phyloP scores from a whole-genome alignment of 2,888 invertebrate genomes.

The Periphyllus acericola region DNA sequence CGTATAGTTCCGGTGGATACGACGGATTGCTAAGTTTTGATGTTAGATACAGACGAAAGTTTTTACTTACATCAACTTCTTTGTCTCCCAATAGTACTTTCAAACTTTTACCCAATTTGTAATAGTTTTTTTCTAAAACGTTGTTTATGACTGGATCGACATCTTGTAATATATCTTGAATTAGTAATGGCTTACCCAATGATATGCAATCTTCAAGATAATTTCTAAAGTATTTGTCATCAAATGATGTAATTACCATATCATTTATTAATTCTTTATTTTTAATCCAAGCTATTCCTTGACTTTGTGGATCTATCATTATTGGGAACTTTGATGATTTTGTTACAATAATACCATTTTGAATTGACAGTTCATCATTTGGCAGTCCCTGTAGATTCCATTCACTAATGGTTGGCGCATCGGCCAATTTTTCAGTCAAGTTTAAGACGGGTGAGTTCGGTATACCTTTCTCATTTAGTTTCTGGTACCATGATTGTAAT shows the following conservation, averaged over 20 bases:
- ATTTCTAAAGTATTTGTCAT: constrained; percentile 95
- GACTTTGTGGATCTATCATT: constrained; percentile 94
- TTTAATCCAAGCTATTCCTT: constrained; percentile 98
- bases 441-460: constrained; percentile 88
- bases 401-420: constrained; percentile 84
- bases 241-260: constrained; percentile 90
- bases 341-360: constrained; percentile 95
- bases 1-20: constrained; percentile 95
- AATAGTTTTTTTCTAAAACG: constrained; percentile 95
- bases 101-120: constrained; percentile 94
- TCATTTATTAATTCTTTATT: constrained; percentile 90
- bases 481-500: constrained; percentile 86
- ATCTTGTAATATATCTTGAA: constrained; percentile 94
- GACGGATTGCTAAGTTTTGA: constrained; percentile 96
- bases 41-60: constrained; percentile 94
- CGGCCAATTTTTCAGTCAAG: constrained; percentile 90
- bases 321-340: constrained; percentile 94
- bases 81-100: constrained; percentile 84
- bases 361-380: constrained; percentile 94
- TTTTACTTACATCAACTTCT: constrained; percentile 96
- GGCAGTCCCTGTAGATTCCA: constrained; percentile 97
- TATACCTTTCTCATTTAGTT: constrained; percentile 79
- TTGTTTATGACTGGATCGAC: constrained; percentile 96
- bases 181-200: constrained; percentile 86
- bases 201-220: constrained; percentile 90